Conservation (phyloP, 2,888 invertebrate genomes). For the Diarsia brunnea region DNA sequence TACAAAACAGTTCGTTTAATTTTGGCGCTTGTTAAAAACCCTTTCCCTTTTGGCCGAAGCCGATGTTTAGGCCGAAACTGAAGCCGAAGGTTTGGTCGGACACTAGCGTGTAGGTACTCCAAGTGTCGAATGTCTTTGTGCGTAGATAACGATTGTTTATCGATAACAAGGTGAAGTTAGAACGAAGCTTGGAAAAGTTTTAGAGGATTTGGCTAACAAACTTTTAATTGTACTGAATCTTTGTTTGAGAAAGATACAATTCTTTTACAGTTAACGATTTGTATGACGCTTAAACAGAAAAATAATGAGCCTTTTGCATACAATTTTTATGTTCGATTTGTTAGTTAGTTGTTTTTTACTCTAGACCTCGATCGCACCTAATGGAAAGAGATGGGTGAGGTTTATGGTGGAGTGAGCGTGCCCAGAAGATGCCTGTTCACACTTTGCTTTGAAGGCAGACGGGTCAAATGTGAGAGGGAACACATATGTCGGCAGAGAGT, state of each 20-base stretch:
- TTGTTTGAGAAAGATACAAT: conserved; percentile 19
- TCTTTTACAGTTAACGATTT: conserved; percentile 5
- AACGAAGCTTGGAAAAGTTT: conserved; percentile 24
- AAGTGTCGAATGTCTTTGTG: conserved; percentile 35
- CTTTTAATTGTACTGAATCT: conserved; percentile 47
- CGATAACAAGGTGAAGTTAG: conserved; percentile 44
- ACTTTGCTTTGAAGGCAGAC: too few species aligned
- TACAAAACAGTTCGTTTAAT: background rate
- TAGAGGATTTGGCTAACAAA: conserved; percentile 30
- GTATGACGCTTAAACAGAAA: conserved; percentile 17
- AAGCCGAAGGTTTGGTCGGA: background rate
- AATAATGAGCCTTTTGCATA: background rate
- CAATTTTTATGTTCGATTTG: too few species aligned
- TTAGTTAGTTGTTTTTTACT: too few species aligned
- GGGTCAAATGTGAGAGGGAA: too few species aligned
- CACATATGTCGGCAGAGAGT: too few species aligned
- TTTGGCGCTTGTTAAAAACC: background rate
- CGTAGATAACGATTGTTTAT: conserved; percentile 56
- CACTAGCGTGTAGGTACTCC: conserved; percentile 9
- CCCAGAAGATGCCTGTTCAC: too few species aligned
- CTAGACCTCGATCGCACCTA: too few species aligned
- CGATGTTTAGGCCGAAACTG: too few species aligned
- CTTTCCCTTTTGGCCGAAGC: background rate
- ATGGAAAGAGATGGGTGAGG: too few species aligned
- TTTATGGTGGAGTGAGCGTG: too few species aligned